Conservation (phyloP, 2,113 vertebrate genomes). For the Smithornis capensis region DNA sequence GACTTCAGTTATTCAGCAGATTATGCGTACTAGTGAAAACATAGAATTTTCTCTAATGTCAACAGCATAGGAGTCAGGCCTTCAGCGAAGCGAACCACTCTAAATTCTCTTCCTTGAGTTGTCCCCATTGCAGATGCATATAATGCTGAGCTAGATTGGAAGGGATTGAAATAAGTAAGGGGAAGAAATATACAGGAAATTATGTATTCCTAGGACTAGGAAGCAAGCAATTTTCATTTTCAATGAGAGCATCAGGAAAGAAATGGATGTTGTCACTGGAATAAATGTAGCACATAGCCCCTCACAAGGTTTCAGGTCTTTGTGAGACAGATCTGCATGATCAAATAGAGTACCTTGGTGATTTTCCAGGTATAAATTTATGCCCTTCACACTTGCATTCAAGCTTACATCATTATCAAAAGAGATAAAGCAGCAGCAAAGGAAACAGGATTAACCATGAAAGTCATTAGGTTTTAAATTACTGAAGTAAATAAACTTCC, state of each 20-base stretch:
- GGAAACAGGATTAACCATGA: constrained; percentile 64
- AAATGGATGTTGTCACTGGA: constrained; percentile 3
- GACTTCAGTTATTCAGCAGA: background rate
- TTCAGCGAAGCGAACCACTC: background rate
- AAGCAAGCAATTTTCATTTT: constrained; percentile 30
- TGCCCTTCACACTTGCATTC: constrained; percentile 66
- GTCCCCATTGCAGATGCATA: background rate
- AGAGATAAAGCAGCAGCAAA: constrained; percentile 61
- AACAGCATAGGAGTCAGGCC: background rate
- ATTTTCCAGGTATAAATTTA: constrained; percentile 51
- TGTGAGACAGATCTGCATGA: constrained; percentile 41
- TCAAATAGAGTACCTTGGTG: constrained; percentile 27
- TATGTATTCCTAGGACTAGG: constrained; percentile 6
- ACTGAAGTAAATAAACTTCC: constrained; percentile 59
- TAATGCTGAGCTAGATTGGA: background rate
- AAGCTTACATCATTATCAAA: constrained; percentile 57
- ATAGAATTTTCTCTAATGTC: background rate
- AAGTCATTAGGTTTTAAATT: constrained; percentile 71
- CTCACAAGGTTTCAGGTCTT: background rate
- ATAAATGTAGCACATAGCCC: constrained; percentile 5
- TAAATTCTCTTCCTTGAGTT: constrained; percentile 9
- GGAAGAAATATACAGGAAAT: background rate
- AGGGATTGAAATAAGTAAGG: background rate
- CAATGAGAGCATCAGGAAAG: background rate
- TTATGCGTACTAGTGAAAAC: background rate